Percentiles rank a stretch among this genome's conserved stretches.
These are phyloP conservation scores for Pristionchus exspectatus DNA, from an alignment of 2,888 invertebrate species.

Conservation along the genomic window DNA sequence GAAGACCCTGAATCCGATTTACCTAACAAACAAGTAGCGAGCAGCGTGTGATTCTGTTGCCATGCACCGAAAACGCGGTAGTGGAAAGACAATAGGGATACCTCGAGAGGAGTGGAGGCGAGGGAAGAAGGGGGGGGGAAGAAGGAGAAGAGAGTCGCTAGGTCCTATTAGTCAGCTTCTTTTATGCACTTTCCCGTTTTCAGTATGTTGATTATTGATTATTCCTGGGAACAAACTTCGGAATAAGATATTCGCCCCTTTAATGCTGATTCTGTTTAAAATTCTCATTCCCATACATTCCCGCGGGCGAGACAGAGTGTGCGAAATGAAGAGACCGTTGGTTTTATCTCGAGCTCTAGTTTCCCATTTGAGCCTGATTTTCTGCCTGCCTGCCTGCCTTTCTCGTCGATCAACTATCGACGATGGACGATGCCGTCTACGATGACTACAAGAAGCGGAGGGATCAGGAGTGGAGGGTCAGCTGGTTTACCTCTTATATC, in stretches of 20 bases:
- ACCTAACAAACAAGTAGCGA: neutral
- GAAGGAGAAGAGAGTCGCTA: neutral
- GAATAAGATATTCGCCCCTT: too few relatives aligned
- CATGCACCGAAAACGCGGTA: neutral
- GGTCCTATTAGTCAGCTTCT: neutral
- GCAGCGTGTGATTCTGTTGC: neutral
- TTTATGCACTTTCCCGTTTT: too few relatives aligned
- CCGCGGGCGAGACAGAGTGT: too few relatives aligned
- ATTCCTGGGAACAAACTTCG: too few relatives aligned
- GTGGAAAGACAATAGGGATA: neutral
- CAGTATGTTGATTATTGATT: too few relatives aligned
- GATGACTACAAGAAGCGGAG: slow-evolving; percentile 62
- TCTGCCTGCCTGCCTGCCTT: too few relatives aligned
- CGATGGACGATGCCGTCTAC: slow-evolving; percentile 56
- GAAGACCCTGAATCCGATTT: too few relatives aligned
- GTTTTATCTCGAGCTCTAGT: too few relatives aligned
- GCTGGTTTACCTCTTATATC: neutral
- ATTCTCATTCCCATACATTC: too few relatives aligned
- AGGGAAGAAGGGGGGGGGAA: neutral
- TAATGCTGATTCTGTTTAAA: too few relatives aligned
- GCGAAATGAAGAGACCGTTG: too few relatives aligned
- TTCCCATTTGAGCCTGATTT: too few relatives aligned
- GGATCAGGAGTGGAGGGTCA: slow-evolving; percentile 56
- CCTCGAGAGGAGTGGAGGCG: neutral
- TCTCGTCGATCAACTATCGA: neutral